Conservation (phyloP, 2,888 invertebrate genomes). For the Elmis aenea region DNA sequence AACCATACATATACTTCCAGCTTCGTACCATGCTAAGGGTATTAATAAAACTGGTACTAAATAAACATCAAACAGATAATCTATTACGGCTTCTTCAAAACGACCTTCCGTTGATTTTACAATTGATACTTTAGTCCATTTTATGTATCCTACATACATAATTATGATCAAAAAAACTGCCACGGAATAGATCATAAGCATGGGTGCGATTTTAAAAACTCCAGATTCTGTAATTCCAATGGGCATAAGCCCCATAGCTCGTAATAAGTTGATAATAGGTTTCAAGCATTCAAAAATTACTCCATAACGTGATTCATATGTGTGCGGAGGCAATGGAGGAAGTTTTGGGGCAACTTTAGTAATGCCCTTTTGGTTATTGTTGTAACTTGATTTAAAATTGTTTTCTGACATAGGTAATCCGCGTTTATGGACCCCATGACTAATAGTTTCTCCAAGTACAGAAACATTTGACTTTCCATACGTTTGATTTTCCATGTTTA, state of each 20-base stretch:
- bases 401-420: slow-evolving; percentile 37
- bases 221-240: slow-evolving; percentile 51
- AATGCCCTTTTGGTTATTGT: slow-evolving; percentile 21
- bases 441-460: slow-evolving; percentile 10
- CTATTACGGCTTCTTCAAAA: slow-evolving; percentile 71
- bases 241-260: slow-evolving; percentile 60
- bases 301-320: slow-evolving; percentile 27
- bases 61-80: slow-evolving; percentile 69
- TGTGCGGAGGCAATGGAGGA: slow-evolving; percentile 11
- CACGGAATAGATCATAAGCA: slow-evolving; percentile 57
- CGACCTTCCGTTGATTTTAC: slow-evolving; percentile 53
- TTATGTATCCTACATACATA: slow-evolving; percentile 57
- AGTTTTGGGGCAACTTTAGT: slow-evolving; percentile 34
- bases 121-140: slow-evolving; percentile 58
- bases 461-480: slow-evolving; percentile 2
- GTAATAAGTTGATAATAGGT: slow-evolving; percentile 47
- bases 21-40: slow-evolving; percentile 64
- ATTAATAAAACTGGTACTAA: slow-evolving; percentile 60
- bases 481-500: slow-evolving; percentile 12
- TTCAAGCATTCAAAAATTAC: slow-evolving; percentile 47
- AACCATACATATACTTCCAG: slow-evolving; percentile 56
- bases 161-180: slow-evolving; percentile 38
- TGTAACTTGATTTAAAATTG: slow-evolving; percentile 27
- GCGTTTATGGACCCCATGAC: slow-evolving; percentile 14
- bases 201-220: slow-evolving; percentile 46